These are phyloP conservation scores for Stomatorhinus ivindoensis DNA, from an alignment of 2,113 vertebrate species.

Conservation along the genomic window DNA sequence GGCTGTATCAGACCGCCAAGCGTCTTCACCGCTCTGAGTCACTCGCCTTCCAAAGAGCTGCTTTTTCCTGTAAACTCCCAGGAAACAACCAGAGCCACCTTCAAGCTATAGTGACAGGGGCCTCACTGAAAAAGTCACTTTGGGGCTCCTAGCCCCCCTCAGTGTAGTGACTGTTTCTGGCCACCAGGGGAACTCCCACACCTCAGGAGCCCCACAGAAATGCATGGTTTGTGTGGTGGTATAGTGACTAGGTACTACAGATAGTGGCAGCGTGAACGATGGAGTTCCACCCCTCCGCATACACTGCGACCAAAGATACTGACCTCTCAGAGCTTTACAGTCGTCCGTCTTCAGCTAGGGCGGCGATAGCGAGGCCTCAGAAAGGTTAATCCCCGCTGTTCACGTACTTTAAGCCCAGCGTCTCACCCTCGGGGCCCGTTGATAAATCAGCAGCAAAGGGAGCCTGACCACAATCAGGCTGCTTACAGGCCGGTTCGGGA, in stretches of 20 bases:
- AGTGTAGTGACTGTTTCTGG: not conserved
- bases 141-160: not conserved
- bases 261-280: not conserved
- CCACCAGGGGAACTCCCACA: not conserved
- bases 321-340: not conserved
- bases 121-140: not conserved
- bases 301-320: not conserved
- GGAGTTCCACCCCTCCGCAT: not conserved
- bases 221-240: not conserved
- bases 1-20: slow-evolving; percentile 17
- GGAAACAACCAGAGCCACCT: not conserved
- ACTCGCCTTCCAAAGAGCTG: not conserved
- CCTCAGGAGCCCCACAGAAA: not conserved
- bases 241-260: not conserved
- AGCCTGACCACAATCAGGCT: not conserved
- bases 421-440: not conserved
- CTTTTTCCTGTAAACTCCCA: not conserved
- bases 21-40: not conserved
- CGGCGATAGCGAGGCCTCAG: not conserved
- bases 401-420: not conserved
- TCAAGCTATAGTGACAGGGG: not conserved
- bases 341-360: not conserved
- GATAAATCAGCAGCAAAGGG: not conserved
- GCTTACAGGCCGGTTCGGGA: not conserved
- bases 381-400: not conserved